A percentile compares a stretch with the other conserved stretches of the same genome.
phyloP scores from a whole-genome alignment of 2,797 vertebrate genomes.

The Sebastes iracundus region DNA sequence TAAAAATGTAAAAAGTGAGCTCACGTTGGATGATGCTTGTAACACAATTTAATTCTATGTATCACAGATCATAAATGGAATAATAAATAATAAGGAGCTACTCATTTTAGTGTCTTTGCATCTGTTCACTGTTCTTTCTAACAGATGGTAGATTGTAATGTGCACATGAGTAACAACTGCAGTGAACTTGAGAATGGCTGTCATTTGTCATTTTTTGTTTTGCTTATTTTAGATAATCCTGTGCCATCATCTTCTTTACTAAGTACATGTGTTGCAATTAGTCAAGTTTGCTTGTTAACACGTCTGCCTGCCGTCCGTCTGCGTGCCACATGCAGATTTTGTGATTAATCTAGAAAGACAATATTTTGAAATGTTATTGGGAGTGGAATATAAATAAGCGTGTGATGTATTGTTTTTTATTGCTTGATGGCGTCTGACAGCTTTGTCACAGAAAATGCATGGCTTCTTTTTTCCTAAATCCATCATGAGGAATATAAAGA shows the following conservation, averaged over 20 bases:
- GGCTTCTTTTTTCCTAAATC: slow-evolving; percentile 80
- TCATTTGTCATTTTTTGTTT: slow-evolving; percentile 57
- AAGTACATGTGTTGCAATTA: slow-evolving; percentile 48
- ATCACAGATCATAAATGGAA: background rate
- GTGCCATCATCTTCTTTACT: slow-evolving; percentile 53
- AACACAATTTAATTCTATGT: background rate
- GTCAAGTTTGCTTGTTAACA: slow-evolving; percentile 65
- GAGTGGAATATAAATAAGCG: slow-evolving; percentile 81
- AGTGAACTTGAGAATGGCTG: slow-evolving; percentile 28
- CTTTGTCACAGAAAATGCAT: slow-evolving; percentile 79
- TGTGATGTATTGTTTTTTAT: slow-evolving; percentile 83
- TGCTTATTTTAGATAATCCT: slow-evolving; percentile 66
- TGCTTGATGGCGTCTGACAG: slow-evolving; percentile 79
- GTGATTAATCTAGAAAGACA: slow-evolving; percentile 83
- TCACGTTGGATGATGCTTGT: background rate
- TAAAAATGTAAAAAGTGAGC: background rate
- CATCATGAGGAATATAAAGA: slow-evolving; percentile 84
- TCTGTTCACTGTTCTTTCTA: background rate
- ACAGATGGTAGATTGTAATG: slow-evolving; percentile 28
- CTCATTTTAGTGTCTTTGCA: slow-evolving; percentile 18
- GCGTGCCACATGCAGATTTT: slow-evolving; percentile 73
- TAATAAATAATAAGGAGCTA: slow-evolving; percentile 7
- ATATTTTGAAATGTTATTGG: slow-evolving; percentile 78
- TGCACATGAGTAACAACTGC: slow-evolving; percentile 22
- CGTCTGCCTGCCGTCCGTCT: slow-evolving; percentile 35